These are phyloP conservation scores for Trilocha varians DNA, from an alignment of 2,888 invertebrate species.

Conservation along the genomic window DNA sequence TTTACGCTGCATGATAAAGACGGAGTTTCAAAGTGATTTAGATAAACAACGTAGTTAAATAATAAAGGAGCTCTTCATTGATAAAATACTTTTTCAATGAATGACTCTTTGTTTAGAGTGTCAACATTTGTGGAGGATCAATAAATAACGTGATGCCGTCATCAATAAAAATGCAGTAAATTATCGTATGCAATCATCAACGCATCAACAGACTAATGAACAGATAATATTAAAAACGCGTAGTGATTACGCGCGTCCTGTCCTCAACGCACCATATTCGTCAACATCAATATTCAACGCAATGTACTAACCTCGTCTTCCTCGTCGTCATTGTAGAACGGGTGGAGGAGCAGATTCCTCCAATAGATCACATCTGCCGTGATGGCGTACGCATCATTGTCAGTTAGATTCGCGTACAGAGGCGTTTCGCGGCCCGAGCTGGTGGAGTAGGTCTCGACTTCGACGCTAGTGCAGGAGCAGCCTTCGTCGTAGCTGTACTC, in stretches of 20 bases:
- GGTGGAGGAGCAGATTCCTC: conserved; percentile 64
- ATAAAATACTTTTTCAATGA: background rate
- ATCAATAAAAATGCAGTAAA: background rate
- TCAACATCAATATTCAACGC: background rate
- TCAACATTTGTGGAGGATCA: background rate
- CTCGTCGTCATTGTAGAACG: conserved; percentile 69
- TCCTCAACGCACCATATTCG: background rate
- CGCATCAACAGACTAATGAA: background rate
- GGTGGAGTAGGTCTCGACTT: conserved; percentile 59
- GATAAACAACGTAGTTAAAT: background rate
- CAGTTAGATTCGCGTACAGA: conserved; percentile 59
- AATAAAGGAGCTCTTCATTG: background rate
- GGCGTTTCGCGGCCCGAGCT: conserved; percentile 65
- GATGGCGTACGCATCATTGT: conserved; percentile 62
- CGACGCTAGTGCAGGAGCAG: conserved; percentile 63
- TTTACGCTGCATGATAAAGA: background rate
- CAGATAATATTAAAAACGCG: background rate
- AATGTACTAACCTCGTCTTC: conserved; percentile 64
- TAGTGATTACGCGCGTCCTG: background rate
- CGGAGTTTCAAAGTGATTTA: background rate
- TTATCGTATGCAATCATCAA: background rate
- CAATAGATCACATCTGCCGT: conserved; percentile 68
- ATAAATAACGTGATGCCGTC: background rate
- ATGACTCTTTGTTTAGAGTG: background rate
- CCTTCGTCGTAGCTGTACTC: conserved; percentile 61